Conservation (phyloP, 2,888 invertebrate species). For the Synergus laeviventris region DNA sequence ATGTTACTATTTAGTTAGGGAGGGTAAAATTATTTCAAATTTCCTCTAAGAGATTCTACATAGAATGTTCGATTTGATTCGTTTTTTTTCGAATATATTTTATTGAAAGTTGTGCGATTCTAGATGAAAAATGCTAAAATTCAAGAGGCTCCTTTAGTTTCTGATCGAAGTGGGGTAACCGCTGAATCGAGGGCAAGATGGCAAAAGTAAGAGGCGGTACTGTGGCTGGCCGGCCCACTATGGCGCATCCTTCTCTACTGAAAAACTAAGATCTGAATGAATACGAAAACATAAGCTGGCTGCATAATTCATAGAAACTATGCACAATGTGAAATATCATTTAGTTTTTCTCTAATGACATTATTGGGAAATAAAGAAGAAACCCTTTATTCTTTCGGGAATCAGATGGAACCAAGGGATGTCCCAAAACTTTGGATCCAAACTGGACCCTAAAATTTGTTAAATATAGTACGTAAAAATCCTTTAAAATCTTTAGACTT, state of each 20-base stretch:
- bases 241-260: conserved; percentile 61
- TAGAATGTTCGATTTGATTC: no score
- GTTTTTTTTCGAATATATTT: neutral
- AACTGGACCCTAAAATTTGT: no score
- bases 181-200: conserved; percentile 55
- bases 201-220: conserved; percentile 74
- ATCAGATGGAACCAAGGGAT: no score
- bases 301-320: neutral
- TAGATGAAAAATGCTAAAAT: neutral
- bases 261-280: conserved; percentile 49
- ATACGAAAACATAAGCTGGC: conserved; percentile 57
- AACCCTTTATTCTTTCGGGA: no score
- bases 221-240: conserved; percentile 72
- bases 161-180: conserved; percentile 57
- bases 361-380: no score
- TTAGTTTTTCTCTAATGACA: neutral
- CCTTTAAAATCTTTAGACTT: no score
- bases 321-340: neutral
- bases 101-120: neutral
- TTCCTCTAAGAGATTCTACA: no score
- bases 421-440: no score
- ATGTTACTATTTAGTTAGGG: no score
- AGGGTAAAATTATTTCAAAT: no score
- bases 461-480: no score
- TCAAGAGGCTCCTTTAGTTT: conserved; percentile 26